phyloP scores from a whole-genome alignment of 1,140 invertebrate genomes.

The Papilio xuthus region DNA sequence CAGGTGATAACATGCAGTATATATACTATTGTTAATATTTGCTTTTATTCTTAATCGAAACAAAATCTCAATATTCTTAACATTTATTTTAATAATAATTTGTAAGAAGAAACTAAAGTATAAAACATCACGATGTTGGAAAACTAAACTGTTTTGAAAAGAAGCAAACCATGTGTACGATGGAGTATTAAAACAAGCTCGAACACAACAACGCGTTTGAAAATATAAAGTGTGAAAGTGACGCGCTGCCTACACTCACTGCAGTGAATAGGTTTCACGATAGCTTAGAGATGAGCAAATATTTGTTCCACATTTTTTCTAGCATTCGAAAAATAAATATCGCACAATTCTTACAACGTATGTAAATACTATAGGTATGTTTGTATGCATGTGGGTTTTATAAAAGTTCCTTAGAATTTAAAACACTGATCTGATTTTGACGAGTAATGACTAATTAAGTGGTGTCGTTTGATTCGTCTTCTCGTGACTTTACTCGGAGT shows the following conservation, averaged over 20 bases:
- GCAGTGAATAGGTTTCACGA: neutral
- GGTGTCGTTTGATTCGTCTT: too few relatives aligned
- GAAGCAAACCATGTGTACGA: neutral
- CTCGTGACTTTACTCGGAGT: too few relatives aligned
- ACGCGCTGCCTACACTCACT: neutral
- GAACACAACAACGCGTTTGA: neutral
- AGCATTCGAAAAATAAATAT: neutral
- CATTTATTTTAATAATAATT: too few relatives aligned
- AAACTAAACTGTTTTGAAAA: slow-evolving; percentile 5
- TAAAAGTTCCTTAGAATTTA: too few relatives aligned
- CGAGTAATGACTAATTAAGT: too few relatives aligned
- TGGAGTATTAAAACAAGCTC: neutral
- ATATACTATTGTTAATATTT: too few relatives aligned
- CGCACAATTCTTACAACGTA: neutral
- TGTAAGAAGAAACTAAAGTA: neutral
- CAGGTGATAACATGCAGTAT: too few relatives aligned
- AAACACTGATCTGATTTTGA: too few relatives aligned
- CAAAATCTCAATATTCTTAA: too few relatives aligned
- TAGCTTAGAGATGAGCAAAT: neutral
- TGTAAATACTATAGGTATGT: neutral
- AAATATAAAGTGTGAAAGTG: slow-evolving; percentile 8
- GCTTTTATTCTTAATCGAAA: too few relatives aligned
- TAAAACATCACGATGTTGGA: neutral
- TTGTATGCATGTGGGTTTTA: too few relatives aligned
- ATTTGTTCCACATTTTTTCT: neutral